A percentile compares a stretch with the other conserved stretches of the same genome.
Conservation (phyloP, 2,888 invertebrate species). For the Clistopyga incitator region DNA sequence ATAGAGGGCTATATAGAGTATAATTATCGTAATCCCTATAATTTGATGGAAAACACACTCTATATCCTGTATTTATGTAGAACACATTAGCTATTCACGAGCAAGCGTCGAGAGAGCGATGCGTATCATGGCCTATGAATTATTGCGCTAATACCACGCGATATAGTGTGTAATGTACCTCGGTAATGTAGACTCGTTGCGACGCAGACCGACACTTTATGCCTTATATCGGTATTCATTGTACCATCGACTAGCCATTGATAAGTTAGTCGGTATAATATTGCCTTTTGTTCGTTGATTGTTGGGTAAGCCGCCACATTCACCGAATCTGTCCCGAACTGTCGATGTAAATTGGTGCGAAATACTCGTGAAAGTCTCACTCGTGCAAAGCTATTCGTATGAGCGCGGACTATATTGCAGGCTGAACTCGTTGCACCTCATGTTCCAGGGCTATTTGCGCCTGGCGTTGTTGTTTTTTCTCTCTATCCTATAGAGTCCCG, state of each 20-base stretch:
- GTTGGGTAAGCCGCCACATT: background rate
- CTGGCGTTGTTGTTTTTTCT: slow-evolving; percentile 15
- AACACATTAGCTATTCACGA: slow-evolving; percentile 68
- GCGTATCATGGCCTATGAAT: slow-evolving; percentile 65
- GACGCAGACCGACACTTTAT: slow-evolving; percentile 24
- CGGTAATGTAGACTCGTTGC: slow-evolving; percentile 48
- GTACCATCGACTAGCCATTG: background rate
- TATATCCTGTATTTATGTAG: slow-evolving; percentile 69
- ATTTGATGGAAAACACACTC: slow-evolving; percentile 71
- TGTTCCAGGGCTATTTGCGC: slow-evolving; percentile 22
- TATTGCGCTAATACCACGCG: slow-evolving; percentile 64
- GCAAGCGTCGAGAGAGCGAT: slow-evolving; percentile 59
- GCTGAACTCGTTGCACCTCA: slow-evolving; percentile 17
- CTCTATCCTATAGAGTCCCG: slow-evolving; percentile 9
- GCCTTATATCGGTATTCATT: slow-evolving; percentile 7
- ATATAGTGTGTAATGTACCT: slow-evolving; percentile 59
- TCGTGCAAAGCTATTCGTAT: background rate
- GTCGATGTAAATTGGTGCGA: background rate
- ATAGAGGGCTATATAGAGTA: slow-evolving; percentile 66
- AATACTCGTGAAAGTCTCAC: background rate
- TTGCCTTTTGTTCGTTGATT: background rate
- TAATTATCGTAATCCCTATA: slow-evolving; percentile 74
- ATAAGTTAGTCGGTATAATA: slow-evolving; percentile 3
- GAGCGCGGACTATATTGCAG: background rate
- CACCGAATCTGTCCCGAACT: background rate